Evolutionary conservation across 2,797 vertebrate genomes (phyloP).

Genomic region (Anguilla megastoma): DNA sequence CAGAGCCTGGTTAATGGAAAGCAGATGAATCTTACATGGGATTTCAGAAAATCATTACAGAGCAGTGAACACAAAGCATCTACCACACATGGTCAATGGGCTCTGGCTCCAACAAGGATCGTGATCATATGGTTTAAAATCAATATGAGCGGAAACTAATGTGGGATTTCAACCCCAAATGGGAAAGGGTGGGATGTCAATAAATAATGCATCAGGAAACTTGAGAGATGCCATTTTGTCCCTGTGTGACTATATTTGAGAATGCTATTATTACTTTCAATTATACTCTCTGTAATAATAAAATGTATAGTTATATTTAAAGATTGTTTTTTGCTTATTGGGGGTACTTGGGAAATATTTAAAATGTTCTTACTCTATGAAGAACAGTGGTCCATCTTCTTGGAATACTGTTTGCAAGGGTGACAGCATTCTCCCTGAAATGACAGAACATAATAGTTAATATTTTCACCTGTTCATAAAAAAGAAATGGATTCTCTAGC

Average conservation of each 20-base stretch:
- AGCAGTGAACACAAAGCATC: conserved; percentile 10
- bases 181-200: not conserved
- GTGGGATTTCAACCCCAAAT: conserved; percentile 1
- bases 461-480: not conserved
- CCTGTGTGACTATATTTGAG: not conserved
- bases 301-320: not conserved
- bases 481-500: not conserved
- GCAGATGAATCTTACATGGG: conserved; percentile 20
- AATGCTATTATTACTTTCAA: not conserved
- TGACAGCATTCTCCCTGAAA: conserved; percentile 44
- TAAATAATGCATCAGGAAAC: not conserved
- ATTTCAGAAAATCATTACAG: conserved; percentile 35
- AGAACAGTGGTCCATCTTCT: conserved; percentile 62
- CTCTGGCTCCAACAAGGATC: not conserved
- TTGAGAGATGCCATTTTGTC: not conserved
- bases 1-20: conserved; percentile 29
- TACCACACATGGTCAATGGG: conserved; percentile 12
- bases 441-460: conserved; percentile 22
- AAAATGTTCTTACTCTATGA: conserved; percentile 61
- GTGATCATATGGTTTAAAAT: not conserved
- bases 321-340: not conserved
- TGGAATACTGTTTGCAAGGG: conserved; percentile 47
- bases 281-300: not conserved
- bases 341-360: no score
- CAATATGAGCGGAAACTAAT: conserved; percentile 13